Evolutionary conservation across 2,113 vertebrate genomes (phyloP), one percentile per base, ranked within the genome.

Genomic region (Candoia aspera): DNA sequence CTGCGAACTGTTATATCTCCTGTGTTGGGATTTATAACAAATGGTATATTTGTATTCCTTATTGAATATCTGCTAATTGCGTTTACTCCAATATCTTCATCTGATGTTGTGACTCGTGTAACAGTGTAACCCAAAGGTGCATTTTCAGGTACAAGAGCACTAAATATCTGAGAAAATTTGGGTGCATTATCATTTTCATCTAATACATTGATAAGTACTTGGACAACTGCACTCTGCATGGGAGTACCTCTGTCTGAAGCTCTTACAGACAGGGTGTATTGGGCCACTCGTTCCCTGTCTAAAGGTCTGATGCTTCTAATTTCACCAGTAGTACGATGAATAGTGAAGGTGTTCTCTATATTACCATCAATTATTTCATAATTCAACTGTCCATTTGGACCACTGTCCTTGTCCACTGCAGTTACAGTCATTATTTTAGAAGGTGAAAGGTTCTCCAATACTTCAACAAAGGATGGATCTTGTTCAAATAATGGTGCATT

Each of bases 131-230:
- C 99, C 55, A 99, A 97, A 0, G 99, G 98, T 1, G 98, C 99
- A 2, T 99, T 99, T 97, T 99, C 99, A 19, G 98, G 97, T 90
- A 99, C 98, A 0, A 98, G 97, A 88, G 99, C 98, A 46, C 99
- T 99, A 59, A 99, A 99, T 95, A 99, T 99, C 93, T 99, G 98
- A 4, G 99, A 99, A 96, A 99, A 99, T 94, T 98, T 97, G 0
- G 99, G 99, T 6, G 99, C 99, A 0, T 99, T 99, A 93, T 99
- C 99, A 29, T 99, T 99, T 90, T 99, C 99, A 96, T 99, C 99
- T 93, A 99, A 96, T 24, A 99, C 97, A 4, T 95, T 97, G 89
- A 99, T 97, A 2, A 99, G 46, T 23, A 99, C 98, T 93, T 97
- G 98, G 0, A 98, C 98, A 0, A 96, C 97, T 0, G 98, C 97